Conservation (phyloP, 2,797 vertebrate genomes). For the Simalia tracyae region DNA sequence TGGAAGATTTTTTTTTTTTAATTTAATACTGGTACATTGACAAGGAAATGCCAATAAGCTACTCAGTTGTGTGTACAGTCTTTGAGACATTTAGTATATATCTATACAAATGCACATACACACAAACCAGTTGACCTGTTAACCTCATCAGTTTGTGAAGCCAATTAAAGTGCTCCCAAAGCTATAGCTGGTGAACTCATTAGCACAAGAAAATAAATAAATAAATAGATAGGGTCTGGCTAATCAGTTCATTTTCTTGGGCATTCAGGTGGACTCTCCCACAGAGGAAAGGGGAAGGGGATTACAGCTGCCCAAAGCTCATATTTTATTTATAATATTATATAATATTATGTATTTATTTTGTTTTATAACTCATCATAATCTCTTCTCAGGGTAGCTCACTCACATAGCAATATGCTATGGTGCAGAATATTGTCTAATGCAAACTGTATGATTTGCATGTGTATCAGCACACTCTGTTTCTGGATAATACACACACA, state of each 20-base stretch:
- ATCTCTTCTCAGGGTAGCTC: background rate
- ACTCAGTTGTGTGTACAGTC: background rate
- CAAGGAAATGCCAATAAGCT: background rate
- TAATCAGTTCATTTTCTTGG: background rate
- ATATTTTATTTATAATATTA: background rate
- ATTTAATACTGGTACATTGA: background rate
- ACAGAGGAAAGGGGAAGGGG: background rate
- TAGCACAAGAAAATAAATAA: background rate
- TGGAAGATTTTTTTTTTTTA: background rate
- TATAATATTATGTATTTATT: background rate
- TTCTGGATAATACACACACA: background rate
- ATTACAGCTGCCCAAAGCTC: background rate
- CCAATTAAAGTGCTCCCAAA: background rate
- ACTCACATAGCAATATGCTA: background rate
- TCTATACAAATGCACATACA: background rate
- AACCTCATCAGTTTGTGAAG: background rate
- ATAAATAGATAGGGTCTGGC: background rate
- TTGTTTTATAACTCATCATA: background rate
- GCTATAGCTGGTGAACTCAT: background rate
- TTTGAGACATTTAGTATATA: background rate
- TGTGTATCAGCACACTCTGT: background rate
- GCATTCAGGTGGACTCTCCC: background rate
- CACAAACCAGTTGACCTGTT: background rate
- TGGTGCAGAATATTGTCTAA: background rate
- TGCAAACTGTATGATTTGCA: background rate